phyloP scores from a whole-genome alignment of 2,888 invertebrate genomes.

The Sepioteuthis lessoniana region DNA sequence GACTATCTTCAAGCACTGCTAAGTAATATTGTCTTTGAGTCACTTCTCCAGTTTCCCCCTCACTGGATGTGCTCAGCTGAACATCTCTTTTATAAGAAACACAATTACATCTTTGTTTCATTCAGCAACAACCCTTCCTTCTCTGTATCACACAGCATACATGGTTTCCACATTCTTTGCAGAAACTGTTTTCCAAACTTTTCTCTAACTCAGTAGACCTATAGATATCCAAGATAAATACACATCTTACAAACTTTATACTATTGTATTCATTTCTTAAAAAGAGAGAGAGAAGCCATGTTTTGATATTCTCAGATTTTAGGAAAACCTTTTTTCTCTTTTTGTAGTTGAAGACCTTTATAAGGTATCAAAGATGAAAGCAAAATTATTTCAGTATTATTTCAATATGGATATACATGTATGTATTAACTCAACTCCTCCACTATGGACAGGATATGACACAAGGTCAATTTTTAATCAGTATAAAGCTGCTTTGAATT shows the following conservation, averaged over 20 bases:
- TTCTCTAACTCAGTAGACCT: background rate
- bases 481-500: too few relatives aligned
- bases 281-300: too few relatives aligned
- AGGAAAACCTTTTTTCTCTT: too few relatives aligned
- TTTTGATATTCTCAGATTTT: too few relatives aligned
- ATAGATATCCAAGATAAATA: background rate
- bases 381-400: too few relatives aligned
- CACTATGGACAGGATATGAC: too few relatives aligned
- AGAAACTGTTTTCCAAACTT: background rate
- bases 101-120: background rate
- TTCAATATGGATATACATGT: too few relatives aligned
- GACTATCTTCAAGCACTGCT: conserved; percentile 6
- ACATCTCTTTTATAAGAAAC: conserved; percentile 21
- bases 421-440: too few relatives aligned
- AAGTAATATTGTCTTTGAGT: conserved; percentile 33
- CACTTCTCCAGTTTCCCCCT: background rate
- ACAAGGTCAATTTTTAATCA: too few relatives aligned
- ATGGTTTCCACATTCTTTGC: background rate
- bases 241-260: background rate
- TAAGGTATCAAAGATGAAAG: too few relatives aligned
- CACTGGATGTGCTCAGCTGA: background rate
- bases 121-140: background rate
- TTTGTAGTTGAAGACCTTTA: too few relatives aligned
- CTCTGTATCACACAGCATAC: background rate
- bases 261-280: background rate